phyloP scores from a whole-genome alignment of 2,113 vertebrate genomes.

The Prionailurus viverrinus region DNA sequence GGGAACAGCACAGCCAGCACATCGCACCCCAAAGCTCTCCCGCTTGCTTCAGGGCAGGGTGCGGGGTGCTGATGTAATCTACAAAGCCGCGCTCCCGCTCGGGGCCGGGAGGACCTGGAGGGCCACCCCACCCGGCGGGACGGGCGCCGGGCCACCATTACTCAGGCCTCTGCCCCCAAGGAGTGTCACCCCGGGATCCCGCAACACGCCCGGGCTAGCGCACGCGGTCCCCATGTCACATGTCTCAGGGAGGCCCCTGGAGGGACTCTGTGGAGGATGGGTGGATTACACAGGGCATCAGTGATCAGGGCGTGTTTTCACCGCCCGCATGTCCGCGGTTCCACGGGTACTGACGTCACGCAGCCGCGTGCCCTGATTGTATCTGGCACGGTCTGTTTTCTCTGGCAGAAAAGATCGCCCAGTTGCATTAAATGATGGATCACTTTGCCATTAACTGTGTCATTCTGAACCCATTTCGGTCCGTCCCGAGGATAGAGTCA shows the following conservation, averaged over 20 bases:
- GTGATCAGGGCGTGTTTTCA: fast-evolving
- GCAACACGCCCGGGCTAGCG: not conserved
- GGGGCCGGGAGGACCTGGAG: not conserved
- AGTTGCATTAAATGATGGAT: not conserved
- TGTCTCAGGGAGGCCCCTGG: not conserved
- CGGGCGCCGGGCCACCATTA: not conserved
- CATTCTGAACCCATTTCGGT: not conserved
- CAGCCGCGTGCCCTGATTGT: not conserved
- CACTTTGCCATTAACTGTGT: not conserved
- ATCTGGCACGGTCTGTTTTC: not conserved
- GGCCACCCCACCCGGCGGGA: not conserved
- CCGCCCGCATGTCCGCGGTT: fast-evolving
- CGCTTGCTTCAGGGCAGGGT: not conserved
- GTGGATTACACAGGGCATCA: not conserved
- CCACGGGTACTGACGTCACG: no score
- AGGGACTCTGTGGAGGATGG: not conserved
- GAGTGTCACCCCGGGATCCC: not conserved
- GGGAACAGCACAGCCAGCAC: not conserved
- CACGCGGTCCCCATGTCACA: fast-evolving
- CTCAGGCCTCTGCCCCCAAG: conserved; percentile 31
- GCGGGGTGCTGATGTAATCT: conserved; percentile 54
- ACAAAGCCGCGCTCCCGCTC: not conserved
- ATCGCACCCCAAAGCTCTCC: not conserved
- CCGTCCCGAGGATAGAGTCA: no score
- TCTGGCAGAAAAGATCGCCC: not conserved